Conservation (phyloP, 92 coral and sea anemone genomes). For the Epizoanthus rinbou region DNA sequence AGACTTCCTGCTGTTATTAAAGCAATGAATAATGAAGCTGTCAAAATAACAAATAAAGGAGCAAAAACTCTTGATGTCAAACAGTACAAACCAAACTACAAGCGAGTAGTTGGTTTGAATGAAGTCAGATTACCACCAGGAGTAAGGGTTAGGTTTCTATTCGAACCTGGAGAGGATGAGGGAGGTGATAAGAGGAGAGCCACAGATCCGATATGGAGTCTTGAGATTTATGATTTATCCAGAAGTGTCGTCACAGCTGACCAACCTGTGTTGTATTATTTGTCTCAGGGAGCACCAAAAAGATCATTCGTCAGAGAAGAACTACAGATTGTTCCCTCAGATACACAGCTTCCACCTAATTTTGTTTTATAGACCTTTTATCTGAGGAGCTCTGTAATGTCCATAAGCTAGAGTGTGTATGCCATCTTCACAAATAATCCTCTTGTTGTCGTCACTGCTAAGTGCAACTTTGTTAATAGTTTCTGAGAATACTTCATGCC, state of each 20-base stretch:
- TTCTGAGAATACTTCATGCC: slow-evolving; percentile 34
- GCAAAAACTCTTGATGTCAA: slow-evolving; percentile 24
- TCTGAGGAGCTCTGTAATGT: too few species aligned
- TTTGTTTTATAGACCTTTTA: slow-evolving; percentile 1
- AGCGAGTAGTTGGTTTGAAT: slow-evolving; percentile 45
- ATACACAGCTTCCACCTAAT: slow-evolving; percentile 47
- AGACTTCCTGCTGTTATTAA: slow-evolving; percentile 44
- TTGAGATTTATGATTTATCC: slow-evolving; percentile 38
- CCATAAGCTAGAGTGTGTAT: slow-evolving; percentile 13
- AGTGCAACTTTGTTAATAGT: slow-evolving; percentile 43
- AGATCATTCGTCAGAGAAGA: too few species aligned
- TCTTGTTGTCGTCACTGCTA: slow-evolving; percentile 24
- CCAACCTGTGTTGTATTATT: slow-evolving; percentile 59
- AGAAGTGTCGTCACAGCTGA: slow-evolving; percentile 40
- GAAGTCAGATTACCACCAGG: slow-evolving; percentile 50
- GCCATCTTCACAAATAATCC: slow-evolving; percentile 4
- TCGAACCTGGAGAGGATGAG: slow-evolving; percentile 48
- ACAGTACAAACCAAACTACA: slow-evolving; percentile 38
- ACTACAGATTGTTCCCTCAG: slow-evolving; percentile 41
- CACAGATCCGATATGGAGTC: slow-evolving; percentile 55
- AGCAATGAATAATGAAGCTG: slow-evolving; percentile 24
- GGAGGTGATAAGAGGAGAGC: slow-evolving; percentile 51
- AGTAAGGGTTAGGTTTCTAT: slow-evolving; percentile 47
- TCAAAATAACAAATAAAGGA: slow-evolving; percentile 43
- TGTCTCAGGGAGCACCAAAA: slow-evolving; percentile 43